Base-by-base conservation (phyloP, 2,113 vertebrate species). In the Sander vitreus region DNA sequence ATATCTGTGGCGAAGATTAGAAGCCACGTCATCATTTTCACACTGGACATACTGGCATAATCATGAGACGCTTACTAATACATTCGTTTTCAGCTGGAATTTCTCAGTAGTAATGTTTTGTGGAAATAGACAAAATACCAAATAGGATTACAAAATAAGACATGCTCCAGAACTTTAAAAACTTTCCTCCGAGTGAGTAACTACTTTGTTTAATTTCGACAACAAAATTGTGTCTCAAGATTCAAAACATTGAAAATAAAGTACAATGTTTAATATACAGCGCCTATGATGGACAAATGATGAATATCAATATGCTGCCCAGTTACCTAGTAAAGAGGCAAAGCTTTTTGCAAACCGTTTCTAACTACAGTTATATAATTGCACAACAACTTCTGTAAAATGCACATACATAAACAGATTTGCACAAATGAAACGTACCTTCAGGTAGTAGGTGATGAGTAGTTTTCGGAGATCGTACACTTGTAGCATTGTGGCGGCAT, bases 401-500 rank as follows among this genome's bases (percentile, higher is more conserved):
- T 43, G 33, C 9, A 33, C n/a, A 21, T 9, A 23, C 7, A 65
- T 5, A 1, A 5, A 18, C 1, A 19, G 9, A 30, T 6, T 27
- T 4, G 45, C 0, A 10, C 3, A 21, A 5, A 47, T 36, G n/a
- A 25, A 27, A 2, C 47, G 0, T 94, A 99, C 98, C 97, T 99
- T 99, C 76, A 99, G 86, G 45, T 99, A 99, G 92, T 97, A 99
- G 79, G 97, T 97, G 92, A 99, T 94, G 18, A 99, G 97, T 63
- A 98, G 95, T 91, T 98, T 98, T 36, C 98, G 95, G 39, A 99
- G 96, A 58, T 99, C 98, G 0, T 98, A 99, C 71, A 99, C 97
- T 64, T 99, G 98, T 81, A 99, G 96, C 97, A 99, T 98, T 2
- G 97, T 98, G 73, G 98, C 97, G 0, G 98, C 98, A 0, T 97